These are phyloP conservation scores for Bothrops jararaca DNA, from an alignment of 2,113 vertebrate species.

Conservation along the genomic window DNA sequence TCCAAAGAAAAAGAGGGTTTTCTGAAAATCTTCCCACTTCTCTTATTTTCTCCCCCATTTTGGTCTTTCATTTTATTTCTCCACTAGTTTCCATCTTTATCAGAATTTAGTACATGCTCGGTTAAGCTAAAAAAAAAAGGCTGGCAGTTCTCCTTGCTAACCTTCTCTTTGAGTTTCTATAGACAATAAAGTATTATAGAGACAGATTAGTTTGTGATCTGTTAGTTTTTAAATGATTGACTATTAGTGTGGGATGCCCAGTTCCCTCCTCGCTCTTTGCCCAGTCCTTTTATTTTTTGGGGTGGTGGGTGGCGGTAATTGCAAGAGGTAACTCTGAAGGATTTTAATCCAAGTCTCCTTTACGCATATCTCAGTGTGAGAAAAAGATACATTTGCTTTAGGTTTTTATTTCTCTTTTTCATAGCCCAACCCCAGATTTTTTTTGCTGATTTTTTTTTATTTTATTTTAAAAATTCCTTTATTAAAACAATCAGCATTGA, in stretches of 20 bases:
- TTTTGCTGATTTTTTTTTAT: neutral
- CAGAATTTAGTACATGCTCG: neutral
- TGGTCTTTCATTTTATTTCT: neutral
- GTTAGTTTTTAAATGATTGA: neutral
- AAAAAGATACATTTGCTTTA: neutral
- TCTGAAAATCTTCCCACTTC: neutral
- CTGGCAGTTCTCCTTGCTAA: neutral
- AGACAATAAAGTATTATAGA: neutral
- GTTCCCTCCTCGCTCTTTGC: neutral
- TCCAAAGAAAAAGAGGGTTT: neutral
- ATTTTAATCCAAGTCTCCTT: neutral
- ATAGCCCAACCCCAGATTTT: neutral
- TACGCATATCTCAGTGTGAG: neutral
- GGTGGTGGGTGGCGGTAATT: neutral
- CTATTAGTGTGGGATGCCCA: neutral
- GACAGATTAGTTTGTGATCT: neutral
- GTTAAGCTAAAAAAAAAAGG: neutral
- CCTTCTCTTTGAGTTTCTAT: neutral
- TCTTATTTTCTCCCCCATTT: neutral
- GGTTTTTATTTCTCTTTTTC: neutral
- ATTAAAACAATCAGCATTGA: too few relatives aligned
- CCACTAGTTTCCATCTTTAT: neutral
- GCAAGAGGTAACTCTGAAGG: neutral
- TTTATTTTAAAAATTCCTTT: too few relatives aligned
- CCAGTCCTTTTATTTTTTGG: neutral